Percentiles rank a stretch among this genome's conserved stretches.
Conservation (phyloP, 2,888 invertebrate species). For the Pyrgus malvae region DNA sequence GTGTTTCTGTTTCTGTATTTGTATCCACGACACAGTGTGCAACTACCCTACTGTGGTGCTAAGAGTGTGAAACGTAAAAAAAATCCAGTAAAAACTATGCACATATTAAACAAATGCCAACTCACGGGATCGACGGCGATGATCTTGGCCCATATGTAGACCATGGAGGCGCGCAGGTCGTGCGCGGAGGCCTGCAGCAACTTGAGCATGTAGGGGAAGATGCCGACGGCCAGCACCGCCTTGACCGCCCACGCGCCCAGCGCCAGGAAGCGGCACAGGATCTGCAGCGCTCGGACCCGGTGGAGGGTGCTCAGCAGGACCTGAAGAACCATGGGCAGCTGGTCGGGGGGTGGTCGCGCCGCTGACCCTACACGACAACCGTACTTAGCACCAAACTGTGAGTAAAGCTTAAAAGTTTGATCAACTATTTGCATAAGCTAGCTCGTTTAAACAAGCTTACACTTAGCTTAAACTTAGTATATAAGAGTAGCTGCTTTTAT, state of each 20-base stretch:
- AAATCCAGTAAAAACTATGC: too few relatives aligned
- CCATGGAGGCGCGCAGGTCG: slow-evolving; percentile 95
- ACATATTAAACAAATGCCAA: too few relatives aligned
- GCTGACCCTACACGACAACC: slow-evolving; percentile 39
- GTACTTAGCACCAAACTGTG: too few relatives aligned
- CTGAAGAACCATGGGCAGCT: slow-evolving; percentile 98
- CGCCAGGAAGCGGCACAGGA: slow-evolving; percentile 96
- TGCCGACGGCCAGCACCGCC: slow-evolving; percentile 97
- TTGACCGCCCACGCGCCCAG: slow-evolving; percentile 95
- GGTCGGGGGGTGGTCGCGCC: slow-evolving; percentile 93
- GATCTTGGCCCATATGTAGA: slow-evolving; percentile 99
- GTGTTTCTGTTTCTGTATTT: too few relatives aligned
- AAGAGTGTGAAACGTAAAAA: too few relatives aligned
- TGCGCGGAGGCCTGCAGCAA: slow-evolving; percentile 96
- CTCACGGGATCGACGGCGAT: slow-evolving; percentile 96
- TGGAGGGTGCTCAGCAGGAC: slow-evolving; percentile 89
- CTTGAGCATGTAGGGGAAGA: slow-evolving; percentile 99
- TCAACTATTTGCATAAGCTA: too few relatives aligned
- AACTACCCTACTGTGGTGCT: too few relatives aligned
- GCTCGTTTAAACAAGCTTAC: too few relatives aligned
- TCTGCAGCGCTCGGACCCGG: slow-evolving; percentile 95
- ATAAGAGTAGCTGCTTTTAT: too few relatives aligned
- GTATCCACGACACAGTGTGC: too few relatives aligned
- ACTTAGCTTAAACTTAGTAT: too few relatives aligned
- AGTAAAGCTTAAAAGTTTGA: too few relatives aligned